Conservation (phyloP, 2,113 vertebrate genomes). For the Chinchilla lanigera region DNA sequence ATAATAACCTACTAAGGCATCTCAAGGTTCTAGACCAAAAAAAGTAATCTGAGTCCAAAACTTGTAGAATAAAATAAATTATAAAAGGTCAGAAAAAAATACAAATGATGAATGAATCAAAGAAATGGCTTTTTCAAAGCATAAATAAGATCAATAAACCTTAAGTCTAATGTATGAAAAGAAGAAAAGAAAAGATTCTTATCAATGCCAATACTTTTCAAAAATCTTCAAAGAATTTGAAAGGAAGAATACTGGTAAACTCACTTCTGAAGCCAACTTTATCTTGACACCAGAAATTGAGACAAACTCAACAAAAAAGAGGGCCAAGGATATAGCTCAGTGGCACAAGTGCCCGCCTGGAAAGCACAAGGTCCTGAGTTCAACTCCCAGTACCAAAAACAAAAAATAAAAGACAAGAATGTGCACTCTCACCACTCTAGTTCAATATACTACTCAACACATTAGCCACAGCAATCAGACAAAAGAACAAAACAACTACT, state of each 20-base stretch:
- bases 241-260: not conserved
- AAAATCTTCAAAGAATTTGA: not conserved
- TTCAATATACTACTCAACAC: not conserved
- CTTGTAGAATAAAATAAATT: not conserved
- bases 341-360: too few species aligned
- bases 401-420: not conserved
- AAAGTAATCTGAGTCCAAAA: not conserved
- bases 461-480: not conserved
- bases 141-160: not conserved
- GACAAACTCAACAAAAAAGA: not conserved
- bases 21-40: not conserved
- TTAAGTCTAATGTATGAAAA: not conserved
- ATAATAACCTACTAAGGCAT: not conserved
- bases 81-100: not conserved
- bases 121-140: not conserved
- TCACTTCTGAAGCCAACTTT: not conserved
- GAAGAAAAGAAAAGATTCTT: not conserved
- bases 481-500: not conserved
- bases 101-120: not conserved
- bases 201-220: not conserved
- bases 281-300: not conserved
- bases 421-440: not conserved
- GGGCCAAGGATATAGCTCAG: too few species aligned
- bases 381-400: not conserved
- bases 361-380: too few species aligned